Base-by-base conservation (phyloP, 2,113 vertebrate genomes). In the Gnathonemus longibarbis region DNA sequence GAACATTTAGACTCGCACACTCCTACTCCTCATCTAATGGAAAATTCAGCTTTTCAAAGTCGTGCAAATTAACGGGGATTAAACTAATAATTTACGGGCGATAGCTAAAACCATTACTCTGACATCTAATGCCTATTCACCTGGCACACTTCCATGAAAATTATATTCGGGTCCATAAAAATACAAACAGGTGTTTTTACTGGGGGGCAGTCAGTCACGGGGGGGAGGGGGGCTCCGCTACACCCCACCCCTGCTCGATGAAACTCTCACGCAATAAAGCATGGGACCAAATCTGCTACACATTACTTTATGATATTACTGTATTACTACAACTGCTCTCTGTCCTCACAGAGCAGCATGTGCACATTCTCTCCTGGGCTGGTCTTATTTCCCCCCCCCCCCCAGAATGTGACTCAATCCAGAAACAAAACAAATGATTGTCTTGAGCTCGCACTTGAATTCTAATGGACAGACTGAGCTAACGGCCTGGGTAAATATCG, bases 241-340 rank as follows among this genome's bases (percentile, higher is more conserved):
- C 93, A 92, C 91, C 91, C 91, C 84, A 62, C 31, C 80, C 88
- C 19, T 52, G 91, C 53, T 50, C 91, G 90, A 91, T 90, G 91
- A 91, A 92, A 95, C 94, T 94, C 92, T 94, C 92, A 93, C 93
- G 93, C 94, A 94, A 77, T 77, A 77, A 77, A 77, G 70, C 2
- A 19, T 39, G 35, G 70, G 15, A 7, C 35, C 70, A 77, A 74
- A 77, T 77, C 70, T 39, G 35, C 4, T 39, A 77, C 70, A 77
- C 27, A 77, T 17, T 77, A 77, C 15, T 39, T 96, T 96, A 24
- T 24, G 53, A 58, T 58, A 94, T 95, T 95, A 94, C 95, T 95
- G 95, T 94, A 94, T 92, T 92, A 95, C 96, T 96, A 95, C 95
- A 92, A 91, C 95, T 95, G 93, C 93, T 95, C 13, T 77, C 62